Evolutionary conservation across 2,113 vertebrate genomes (phyloP).

Genomic region (Psophia crepitans): DNA sequence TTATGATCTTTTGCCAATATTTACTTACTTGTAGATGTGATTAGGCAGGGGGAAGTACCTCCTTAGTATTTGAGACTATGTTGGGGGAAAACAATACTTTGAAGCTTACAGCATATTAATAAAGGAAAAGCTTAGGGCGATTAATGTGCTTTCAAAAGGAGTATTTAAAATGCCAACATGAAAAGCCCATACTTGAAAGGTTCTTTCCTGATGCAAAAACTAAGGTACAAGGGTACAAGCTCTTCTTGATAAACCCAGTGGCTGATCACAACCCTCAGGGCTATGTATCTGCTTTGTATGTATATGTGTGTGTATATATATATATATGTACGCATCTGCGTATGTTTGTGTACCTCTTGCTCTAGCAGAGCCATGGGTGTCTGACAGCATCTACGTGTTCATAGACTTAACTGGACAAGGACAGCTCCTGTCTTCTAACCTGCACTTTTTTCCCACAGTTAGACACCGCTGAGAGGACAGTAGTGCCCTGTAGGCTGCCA

Average conservation of each 20-base stretch:
- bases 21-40: constrained; percentile 35
- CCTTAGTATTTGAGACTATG: not conserved
- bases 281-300: not conserved
- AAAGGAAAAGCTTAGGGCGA: constrained; percentile 11
- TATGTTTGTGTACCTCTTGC: not conserved
- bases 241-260: not conserved
- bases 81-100: not conserved
- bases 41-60: constrained; percentile 34
- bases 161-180: constrained; percentile 6
- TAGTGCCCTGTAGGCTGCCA: not conserved
- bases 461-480: not conserved
- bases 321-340: too few relatives aligned
- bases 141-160: constrained; percentile 30
- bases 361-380: not conserved
- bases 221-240: not conserved
- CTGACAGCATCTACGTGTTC: not conserved
- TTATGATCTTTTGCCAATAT: constrained; percentile 42
- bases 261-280: not conserved
- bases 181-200: not conserved
- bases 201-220: not conserved
- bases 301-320: too few relatives aligned
- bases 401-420: not conserved
- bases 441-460: not conserved
- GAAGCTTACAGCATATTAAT: not conserved
- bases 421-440: not conserved